phyloP scores from a whole-genome alignment of 1,140 invertebrate species.

The Diabrotica undecimpunctata region DNA sequence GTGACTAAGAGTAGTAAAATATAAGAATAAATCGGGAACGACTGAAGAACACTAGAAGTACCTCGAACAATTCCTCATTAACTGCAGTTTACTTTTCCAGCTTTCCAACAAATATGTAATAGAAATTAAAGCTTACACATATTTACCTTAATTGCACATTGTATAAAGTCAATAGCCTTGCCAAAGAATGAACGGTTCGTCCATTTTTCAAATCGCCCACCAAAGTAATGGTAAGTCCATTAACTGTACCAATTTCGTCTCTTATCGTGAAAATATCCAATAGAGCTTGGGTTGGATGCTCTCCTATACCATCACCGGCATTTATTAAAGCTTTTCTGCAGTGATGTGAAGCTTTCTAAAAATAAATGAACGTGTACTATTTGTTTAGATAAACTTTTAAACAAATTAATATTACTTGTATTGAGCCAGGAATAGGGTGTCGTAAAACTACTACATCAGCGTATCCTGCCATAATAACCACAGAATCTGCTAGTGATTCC shows the following conservation, averaged over 20 bases:
- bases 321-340: constrained; percentile 91
- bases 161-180: constrained; percentile 84
- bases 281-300: constrained; percentile 97
- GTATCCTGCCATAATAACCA: constrained; percentile 81
- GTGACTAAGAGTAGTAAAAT: too few species aligned
- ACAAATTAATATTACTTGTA: constrained; percentile 58
- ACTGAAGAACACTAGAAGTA: too few species aligned
- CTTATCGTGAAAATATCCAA: constrained; percentile 97
- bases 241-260: constrained; percentile 98
- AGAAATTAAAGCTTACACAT: not conserved
- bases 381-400: too few species aligned
- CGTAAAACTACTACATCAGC: constrained; percentile 90
- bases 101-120: too few species aligned
- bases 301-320: constrained; percentile 96
- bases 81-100: too few species aligned
- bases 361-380: not conserved
- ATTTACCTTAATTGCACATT: constrained; percentile 68
- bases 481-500: constrained; percentile 89
- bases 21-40: too few species aligned
- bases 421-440: constrained; percentile 91
- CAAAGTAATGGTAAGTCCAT: constrained; percentile 89
- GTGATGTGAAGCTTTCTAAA: constrained; percentile 72
- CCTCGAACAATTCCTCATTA: too few species aligned
- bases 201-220: constrained; percentile 97
- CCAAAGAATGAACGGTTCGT: constrained; percentile 96